Conservation (phyloP, 2,797 vertebrate species). For the Acrossocheilus fasciatus region DNA sequence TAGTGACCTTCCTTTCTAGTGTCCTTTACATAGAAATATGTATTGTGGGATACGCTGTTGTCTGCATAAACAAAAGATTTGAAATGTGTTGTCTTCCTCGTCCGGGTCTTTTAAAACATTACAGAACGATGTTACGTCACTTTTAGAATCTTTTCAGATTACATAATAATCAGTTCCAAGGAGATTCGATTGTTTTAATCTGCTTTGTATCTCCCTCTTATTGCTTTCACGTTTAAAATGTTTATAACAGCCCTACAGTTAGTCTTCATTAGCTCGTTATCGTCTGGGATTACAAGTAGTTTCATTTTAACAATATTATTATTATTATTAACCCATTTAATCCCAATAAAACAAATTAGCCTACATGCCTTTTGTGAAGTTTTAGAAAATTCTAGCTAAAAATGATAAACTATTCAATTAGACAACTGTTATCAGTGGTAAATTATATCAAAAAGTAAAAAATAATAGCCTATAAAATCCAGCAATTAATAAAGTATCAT, state of each 20-base stretch:
- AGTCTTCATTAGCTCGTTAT: slow-evolving; percentile 17
- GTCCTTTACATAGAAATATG: background rate
- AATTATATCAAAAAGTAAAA: background rate
- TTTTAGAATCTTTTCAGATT: background rate
- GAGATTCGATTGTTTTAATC: background rate
- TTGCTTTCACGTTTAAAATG: slow-evolving; percentile 21
- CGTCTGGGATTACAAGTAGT: slow-evolving; percentile 36
- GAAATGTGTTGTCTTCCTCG: background rate
- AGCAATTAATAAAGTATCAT: background rate
- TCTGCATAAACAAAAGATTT: background rate
- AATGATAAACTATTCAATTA: background rate
- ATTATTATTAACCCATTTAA: background rate
- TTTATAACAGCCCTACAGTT: background rate
- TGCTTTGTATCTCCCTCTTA: background rate
- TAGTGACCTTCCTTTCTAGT: background rate
- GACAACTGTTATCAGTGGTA: background rate
- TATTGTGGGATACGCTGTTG: background rate
- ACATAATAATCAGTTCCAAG: background rate
- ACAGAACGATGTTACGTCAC: background rate
- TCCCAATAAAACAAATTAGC: background rate
- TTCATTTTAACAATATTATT: background rate
- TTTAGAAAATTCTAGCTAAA: background rate
- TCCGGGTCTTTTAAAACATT: background rate
- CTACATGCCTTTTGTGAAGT: background rate
- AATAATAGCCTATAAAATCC: no score